phyloP scores from a whole-genome alignment of 2,113 vertebrate species.

The Amia ocellicauda region DNA sequence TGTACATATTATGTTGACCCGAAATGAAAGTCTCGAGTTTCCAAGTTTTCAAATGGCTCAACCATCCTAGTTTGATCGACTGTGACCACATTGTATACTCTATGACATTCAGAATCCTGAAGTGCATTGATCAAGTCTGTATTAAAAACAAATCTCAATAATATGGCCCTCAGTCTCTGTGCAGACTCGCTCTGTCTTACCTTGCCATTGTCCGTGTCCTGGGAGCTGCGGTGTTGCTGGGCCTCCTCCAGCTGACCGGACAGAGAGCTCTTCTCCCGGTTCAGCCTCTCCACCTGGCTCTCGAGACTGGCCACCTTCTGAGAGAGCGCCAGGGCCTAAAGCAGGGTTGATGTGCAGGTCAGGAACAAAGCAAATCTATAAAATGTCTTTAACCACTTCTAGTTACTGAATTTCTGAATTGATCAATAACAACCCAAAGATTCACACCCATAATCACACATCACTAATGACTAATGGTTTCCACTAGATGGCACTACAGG shows the following conservation, averaged over 20 bases:
- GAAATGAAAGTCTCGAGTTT: too few relatives aligned
- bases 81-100: too few relatives aligned
- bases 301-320: constrained; percentile 75
- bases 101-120: too few relatives aligned
- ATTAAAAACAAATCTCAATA: too few relatives aligned
- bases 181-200: constrained; percentile 52
- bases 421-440: constrained; percentile 15
- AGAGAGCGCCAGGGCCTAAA: constrained; percentile 72
- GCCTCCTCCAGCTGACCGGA: constrained; percentile 74
- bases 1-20: too few relatives aligned
- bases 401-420: too few relatives aligned
- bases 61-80: too few relatives aligned
- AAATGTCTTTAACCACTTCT: not conserved
- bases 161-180: too few relatives aligned
- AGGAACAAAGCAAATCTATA: not conserved
- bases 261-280: constrained; percentile 73
- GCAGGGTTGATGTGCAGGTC: constrained; percentile 11
- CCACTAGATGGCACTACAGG: too few relatives aligned
- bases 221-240: constrained; percentile 62
- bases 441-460: not conserved
- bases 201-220: constrained; percentile 74
- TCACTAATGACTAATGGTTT: too few relatives aligned
- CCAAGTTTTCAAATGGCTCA: too few relatives aligned
- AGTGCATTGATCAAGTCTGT: too few relatives aligned
- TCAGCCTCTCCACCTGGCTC: constrained; percentile 64